A percentile compares a stretch with the other conserved stretches of the same genome.
Conservation (phyloP, 2,113 vertebrate species). For the Mustela lutreola region DNA sequence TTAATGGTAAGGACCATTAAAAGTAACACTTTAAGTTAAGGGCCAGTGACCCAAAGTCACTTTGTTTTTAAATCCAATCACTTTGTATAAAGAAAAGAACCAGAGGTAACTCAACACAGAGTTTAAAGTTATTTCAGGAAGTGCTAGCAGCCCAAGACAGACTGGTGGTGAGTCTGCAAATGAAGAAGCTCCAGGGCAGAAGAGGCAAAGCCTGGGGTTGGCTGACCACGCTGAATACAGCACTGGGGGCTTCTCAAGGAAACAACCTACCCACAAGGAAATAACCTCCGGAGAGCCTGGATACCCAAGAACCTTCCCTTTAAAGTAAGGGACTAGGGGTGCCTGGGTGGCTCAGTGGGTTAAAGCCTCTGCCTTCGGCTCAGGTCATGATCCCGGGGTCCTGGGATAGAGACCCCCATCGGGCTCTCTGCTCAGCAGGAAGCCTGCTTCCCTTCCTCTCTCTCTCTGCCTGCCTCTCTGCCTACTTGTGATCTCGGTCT, state of each 20-base stretch:
- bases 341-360: too few species aligned
- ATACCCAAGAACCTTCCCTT: not conserved
- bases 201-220: not conserved
- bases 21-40: slow-evolving; percentile 12
- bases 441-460: too few species aligned
- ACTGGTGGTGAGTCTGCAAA: not conserved
- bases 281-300: not conserved
- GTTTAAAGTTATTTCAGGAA: slow-evolving; percentile 47
- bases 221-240: fast-evolving
- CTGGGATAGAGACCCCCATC: too few species aligned
- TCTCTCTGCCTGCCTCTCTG: too few species aligned
- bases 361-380: too few species aligned
- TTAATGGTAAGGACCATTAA: not conserved
- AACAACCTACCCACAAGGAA: not conserved
- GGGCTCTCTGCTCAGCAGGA: fast-evolving
- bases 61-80: not conserved
- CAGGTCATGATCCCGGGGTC: too few species aligned
- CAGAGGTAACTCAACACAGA: slow-evolving; percentile 10
- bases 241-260: too few species aligned
- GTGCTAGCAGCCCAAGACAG: not conserved
- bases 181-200: not conserved
- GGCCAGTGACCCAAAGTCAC: not conserved
- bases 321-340: not conserved
- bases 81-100: slow-evolving; percentile 9
- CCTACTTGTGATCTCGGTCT: too few species aligned